Base-by-base conservation (phyloP, 2,113 vertebrate species). In the Antechinus stuartii region DNA sequence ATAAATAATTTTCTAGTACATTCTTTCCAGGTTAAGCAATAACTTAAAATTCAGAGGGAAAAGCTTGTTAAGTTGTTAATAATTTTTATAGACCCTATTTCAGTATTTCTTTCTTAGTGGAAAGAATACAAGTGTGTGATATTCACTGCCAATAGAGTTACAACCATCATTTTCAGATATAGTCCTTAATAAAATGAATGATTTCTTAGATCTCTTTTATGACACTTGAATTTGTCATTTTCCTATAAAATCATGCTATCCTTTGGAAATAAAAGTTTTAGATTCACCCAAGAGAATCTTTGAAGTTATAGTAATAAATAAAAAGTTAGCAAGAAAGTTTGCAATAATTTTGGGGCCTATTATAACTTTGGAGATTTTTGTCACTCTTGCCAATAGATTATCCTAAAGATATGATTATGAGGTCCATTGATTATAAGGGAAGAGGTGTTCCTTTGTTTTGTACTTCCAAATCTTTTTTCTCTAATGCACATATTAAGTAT, bases 81-180 rank as follows among this genome's bases (percentile, higher is more conserved):
- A 42, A 76, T 42, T 76, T 76, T n/a, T 76, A 42, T 30, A 16
- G 30, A 22, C 27, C 1, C 68, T 1, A 76, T 76, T 76, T n/a
- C 35, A 76, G 5, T 23, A 1, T 42, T 42, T 84, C 5, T 23
- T 84, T 84, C 2, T 42, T 8, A 84, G 68, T 42, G 68, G 16
- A 22, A 52, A 91, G 76, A 95, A 92, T 55, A 89, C 56, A 90
- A 35, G 94, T 76, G 6, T n/a, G 10, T 91, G 56, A 89, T 89
- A 61, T 90, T 61, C 54, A 53, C 42, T 92, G 56, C 19, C 12
- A 94, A 92, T 49, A 89, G 1, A 93, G 61, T 92, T 93, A 49
- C 4, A 53, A 61, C 2, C 52, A 54, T 19, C 26, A 14, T 92
- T 27, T 91, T 90, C 55, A 93, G 76, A 94, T 91, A 91, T 26